These are phyloP conservation scores for Acrocephalus arundinaceus DNA, from an alignment of 2,113 vertebrate species.

Conservation along the genomic window DNA sequence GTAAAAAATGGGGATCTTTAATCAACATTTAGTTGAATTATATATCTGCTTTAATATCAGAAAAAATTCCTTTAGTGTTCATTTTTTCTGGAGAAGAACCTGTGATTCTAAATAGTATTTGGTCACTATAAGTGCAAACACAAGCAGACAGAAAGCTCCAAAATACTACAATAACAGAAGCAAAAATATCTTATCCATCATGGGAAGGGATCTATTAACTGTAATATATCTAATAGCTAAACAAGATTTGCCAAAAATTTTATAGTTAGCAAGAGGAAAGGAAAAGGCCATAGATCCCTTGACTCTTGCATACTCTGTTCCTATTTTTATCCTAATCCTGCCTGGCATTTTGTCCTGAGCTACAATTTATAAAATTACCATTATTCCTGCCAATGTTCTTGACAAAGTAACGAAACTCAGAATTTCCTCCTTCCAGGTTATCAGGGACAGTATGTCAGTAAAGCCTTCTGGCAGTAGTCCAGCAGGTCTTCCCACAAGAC, in stretches of 20 bases:
- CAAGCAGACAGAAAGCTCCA: neutral
- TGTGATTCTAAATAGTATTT: neutral
- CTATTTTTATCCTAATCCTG: neutral
- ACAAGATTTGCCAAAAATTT: neutral
- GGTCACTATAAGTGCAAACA: neutral
- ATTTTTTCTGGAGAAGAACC: neutral
- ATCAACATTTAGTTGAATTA: neutral
- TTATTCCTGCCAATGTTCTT: neutral
- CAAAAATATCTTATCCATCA: neutral
- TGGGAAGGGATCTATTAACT: neutral
- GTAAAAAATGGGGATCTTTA: neutral
- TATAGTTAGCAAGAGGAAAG: neutral
- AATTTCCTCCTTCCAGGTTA: neutral
- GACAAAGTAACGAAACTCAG: neutral
- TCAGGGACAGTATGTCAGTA: neutral
- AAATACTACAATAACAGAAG: neutral
- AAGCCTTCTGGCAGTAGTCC: neutral
- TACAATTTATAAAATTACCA: neutral
- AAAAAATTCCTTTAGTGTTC: neutral
- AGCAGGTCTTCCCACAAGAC: neutral
- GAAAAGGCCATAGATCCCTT: neutral
- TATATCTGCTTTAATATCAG: neutral
- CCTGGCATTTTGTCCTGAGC: neutral
- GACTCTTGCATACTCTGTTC: neutral
- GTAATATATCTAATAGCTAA: neutral